These are phyloP conservation scores for Gymnogyps californianus DNA, from an alignment of 2,113 vertebrate species.

Conservation along the genomic window DNA sequence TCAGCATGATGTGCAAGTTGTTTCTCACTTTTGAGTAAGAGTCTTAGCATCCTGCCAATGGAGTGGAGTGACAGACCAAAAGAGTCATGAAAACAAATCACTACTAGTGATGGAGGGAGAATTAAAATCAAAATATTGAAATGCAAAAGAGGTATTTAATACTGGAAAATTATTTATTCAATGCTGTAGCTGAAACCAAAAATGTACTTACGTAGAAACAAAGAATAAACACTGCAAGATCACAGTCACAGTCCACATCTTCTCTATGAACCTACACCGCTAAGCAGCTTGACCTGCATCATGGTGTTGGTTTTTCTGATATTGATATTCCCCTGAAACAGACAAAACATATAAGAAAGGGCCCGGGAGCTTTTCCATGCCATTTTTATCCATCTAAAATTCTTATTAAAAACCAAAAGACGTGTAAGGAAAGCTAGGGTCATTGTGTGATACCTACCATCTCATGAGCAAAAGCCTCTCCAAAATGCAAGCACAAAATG, in stretches of 20 bases:
- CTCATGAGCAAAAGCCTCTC: neutral
- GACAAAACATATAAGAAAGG: neutral
- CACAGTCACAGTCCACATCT: neutral
- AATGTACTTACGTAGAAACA: neutral
- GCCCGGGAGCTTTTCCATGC: neutral
- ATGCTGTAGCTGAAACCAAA: neutral
- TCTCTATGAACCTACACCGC: neutral
- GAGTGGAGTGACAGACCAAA: neutral
- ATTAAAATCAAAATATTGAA: neutral
- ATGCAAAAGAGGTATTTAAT: neutral
- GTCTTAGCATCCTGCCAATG: neutral
- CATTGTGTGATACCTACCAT: neutral
- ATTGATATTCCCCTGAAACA: neutral
- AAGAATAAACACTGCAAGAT: neutral
- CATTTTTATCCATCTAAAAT: neutral
- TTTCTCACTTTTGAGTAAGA: neutral
- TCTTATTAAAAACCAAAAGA: neutral
- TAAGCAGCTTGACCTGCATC: neutral
- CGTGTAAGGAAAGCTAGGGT: neutral
- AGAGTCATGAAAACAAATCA: neutral
- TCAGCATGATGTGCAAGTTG: neutral
- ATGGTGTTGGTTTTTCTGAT: neutral
- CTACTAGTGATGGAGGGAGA: neutral
- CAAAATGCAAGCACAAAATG: neutral
- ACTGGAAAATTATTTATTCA: neutral